Base-by-base conservation (phyloP, 1,140 invertebrate species). In the Lysiphlebus fabarum region DNA sequence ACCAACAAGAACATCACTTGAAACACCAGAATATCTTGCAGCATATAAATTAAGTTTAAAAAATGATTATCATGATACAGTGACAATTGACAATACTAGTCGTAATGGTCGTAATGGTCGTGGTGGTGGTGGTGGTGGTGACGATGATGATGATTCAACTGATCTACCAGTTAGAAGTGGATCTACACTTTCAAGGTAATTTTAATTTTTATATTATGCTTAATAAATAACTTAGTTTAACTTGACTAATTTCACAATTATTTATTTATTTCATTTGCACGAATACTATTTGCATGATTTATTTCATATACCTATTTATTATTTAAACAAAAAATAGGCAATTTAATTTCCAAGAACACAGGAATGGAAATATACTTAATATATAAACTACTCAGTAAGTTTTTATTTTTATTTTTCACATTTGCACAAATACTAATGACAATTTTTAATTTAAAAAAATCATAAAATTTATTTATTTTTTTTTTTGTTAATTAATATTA, bases 1-100 rank as follows among this genome's bases (percentile, higher is more conserved):
- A 71, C 86, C 87, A 49, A 85, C 81, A 2, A 71, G 73, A 61
- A 70, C 74, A 7, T 72, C 65, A 0, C 67, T 89, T 7, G 78
- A 82, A 61, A 87, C 85, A 3, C 34, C 79, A 0, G 85, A 86
- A 53, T 88, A 85, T 62, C 61, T 78, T 38, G 73, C 78, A 56
- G 75, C 74, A 6, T 66, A 81, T 42, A 69, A 76, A 37, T 73
- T 74, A 7, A 65, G 75, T 40, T 72, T 72, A 44, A 65, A 66
- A 10, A 17, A 3, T 71, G 70, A 9, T 63, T 67, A 58, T 72
- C 67, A 34, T 70, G 75, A 43, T 44, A 38, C 75, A 4, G 83
- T 85, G 56, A 66, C 80, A 7, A 81, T 87, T n/a, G 49, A 38
- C 1, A 26, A 26, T 26, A 26, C 17, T 26, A 26, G 17, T 26